Evolutionary conservation across 1,140 invertebrate genomes (phyloP).

Genomic region (Philopotamus ludificatus): DNA sequence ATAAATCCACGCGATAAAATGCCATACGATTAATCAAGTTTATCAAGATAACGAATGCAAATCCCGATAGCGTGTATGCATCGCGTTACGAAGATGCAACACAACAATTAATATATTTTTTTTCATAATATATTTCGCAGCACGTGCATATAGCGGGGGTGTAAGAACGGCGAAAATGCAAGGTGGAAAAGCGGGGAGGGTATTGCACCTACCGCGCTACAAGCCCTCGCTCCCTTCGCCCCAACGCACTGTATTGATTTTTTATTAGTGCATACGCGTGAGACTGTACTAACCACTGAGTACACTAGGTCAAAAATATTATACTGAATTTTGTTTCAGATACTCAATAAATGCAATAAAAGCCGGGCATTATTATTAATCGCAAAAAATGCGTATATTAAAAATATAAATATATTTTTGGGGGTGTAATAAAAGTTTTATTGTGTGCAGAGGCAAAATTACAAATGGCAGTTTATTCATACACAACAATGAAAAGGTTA

Average conservation of each 20-base stretch:
- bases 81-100: too few species aligned
- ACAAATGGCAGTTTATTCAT: conserved; percentile 9
- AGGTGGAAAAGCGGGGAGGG: conserved; percentile 36
- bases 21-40: too few species aligned
- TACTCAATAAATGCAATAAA: neutral
- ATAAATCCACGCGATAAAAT: too few species aligned
- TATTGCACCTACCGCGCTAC: neutral
- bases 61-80: too few species aligned
- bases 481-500: conserved; percentile 4
- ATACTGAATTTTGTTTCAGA: neutral
- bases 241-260: conserved; percentile 42
- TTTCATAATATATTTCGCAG: too few species aligned
- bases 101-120: too few species aligned
- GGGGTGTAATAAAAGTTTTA: conserved; percentile 16
- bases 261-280: conserved; percentile 42
- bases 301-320: neutral
- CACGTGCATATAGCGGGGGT: neutral
- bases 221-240: conserved; percentile 1
- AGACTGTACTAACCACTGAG: conserved; percentile 22
- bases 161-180: conserved; percentile 30
- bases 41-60: too few species aligned
- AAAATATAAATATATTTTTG: too few species aligned
- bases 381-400: too few species aligned
- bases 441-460: conserved; percentile 18
- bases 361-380: too few species aligned